Conservation (phyloP, 2,113 vertebrate genomes). For the Hydropotes inermis region DNA sequence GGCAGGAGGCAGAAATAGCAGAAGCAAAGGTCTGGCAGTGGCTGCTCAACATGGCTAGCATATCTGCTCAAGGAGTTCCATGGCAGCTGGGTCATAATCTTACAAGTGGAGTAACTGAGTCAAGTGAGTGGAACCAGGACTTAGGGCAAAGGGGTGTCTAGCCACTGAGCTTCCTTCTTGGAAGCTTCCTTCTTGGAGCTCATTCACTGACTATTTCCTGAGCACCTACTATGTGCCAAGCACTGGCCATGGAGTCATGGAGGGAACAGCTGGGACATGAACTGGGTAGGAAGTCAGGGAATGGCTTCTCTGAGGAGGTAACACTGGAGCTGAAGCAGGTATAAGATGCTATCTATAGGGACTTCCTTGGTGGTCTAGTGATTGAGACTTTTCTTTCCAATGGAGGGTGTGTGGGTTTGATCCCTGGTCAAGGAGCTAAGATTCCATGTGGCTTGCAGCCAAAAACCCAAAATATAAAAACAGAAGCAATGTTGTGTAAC, state of each 20-base stretch:
- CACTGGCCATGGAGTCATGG: not conserved
- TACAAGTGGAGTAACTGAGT: not conserved
- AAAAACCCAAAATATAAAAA: not conserved
- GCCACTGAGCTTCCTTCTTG: not conserved
- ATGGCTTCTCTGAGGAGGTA: not conserved
- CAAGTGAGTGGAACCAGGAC: not conserved
- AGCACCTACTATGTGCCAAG: not conserved
- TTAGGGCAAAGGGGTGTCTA: not conserved
- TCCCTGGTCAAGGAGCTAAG: not conserved
- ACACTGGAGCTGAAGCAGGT: not conserved
- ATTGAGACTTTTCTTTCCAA: not conserved
- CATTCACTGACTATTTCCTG: not conserved
- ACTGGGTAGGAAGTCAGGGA: not conserved
- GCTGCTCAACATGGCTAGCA: not conserved
- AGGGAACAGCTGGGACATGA: not conserved
- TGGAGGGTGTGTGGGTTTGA: not conserved
- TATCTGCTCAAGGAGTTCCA: not conserved
- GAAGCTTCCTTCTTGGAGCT: not conserved
- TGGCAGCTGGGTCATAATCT: not conserved
- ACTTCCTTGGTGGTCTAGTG: not conserved
- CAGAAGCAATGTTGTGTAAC: not conserved
- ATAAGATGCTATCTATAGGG: not conserved
- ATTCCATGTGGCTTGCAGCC: not conserved
- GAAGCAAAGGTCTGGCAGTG: not conserved
- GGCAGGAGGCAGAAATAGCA: not conserved